Percentiles rank a stretch among this genome's conserved stretches.
These are phyloP conservation scores for Kuschelorhynchus macadamiae DNA, from an alignment of 2,888 invertebrate species.

Conservation along the genomic window DNA sequence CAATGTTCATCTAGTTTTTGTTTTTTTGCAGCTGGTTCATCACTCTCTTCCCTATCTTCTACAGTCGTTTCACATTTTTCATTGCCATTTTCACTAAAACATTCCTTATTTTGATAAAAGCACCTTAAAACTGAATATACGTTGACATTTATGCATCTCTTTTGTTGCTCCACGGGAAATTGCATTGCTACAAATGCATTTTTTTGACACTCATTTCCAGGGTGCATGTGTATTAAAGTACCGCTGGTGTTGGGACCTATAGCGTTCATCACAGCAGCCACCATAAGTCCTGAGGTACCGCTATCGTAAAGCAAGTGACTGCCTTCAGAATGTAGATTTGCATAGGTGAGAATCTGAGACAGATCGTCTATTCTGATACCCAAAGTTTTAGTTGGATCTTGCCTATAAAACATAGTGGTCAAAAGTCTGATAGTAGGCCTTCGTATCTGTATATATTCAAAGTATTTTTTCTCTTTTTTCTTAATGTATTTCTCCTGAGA, in stretches of 20 bases:
- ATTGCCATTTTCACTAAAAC: constrained; percentile 39
- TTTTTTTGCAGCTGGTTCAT: constrained; percentile 42
- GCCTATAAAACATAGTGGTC: constrained; percentile 86
- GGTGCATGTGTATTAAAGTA: constrained; percentile 81
- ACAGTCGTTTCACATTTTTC: constrained; percentile 31
- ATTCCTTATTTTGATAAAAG: constrained; percentile 73
- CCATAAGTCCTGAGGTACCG: constrained; percentile 87
- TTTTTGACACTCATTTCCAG: constrained; percentile 85
- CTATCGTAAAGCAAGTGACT: constrained; percentile 89
- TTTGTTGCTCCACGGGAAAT: constrained; percentile 78
- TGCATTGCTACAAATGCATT: constrained; percentile 86
- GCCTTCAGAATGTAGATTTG: constrained; percentile 81
- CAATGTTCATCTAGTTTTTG: constrained; percentile 34
- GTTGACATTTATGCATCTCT: constrained; percentile 82
- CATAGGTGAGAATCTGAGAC: constrained; percentile 87
- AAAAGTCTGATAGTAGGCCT: constrained; percentile 87
- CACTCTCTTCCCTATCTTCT: background rate
- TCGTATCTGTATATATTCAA: constrained; percentile 83
- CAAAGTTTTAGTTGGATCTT: constrained; percentile 82
- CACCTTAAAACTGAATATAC: constrained; percentile 81
- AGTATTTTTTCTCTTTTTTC: constrained; percentile 96
- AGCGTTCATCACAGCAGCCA: constrained; percentile 86
- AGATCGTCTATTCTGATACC: constrained; percentile 89
- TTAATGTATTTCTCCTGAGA: constrained; percentile 95
- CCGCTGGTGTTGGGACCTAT: constrained; percentile 78